Conservation (phyloP, 2,113 vertebrate species). For the Atlantisia rogersi region DNA sequence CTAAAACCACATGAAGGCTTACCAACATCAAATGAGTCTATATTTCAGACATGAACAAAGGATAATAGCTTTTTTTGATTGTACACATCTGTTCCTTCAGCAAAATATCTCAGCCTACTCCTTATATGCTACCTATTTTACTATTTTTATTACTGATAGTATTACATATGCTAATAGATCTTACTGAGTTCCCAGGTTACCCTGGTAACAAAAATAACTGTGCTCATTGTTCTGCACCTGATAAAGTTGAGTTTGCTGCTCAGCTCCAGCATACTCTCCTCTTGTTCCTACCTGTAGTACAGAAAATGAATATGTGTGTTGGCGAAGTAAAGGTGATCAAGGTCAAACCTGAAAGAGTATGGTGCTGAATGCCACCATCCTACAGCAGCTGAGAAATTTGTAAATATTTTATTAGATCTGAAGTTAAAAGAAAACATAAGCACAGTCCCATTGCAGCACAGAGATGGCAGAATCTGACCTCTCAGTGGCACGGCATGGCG, state of each 20-base stretch:
- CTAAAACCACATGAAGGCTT: background rate
- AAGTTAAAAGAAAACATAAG: background rate
- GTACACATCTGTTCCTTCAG: background rate
- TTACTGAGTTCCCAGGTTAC: background rate
- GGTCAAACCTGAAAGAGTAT: background rate
- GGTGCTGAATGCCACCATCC: background rate
- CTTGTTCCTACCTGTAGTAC: background rate
- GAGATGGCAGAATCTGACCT: background rate
- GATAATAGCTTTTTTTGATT: conserved; percentile 1
- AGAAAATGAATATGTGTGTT: background rate
- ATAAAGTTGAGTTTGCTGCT: background rate
- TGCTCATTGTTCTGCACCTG: background rate
- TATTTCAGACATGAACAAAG: background rate
- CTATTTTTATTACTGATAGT: background rate
- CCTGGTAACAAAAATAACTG: background rate
- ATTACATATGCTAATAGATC: background rate
- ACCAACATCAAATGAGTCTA: background rate
- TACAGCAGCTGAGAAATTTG: background rate
- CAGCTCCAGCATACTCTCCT: background rate
- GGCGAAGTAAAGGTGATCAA: background rate
- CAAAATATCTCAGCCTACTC: background rate
- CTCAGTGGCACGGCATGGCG: rapidly evolving
- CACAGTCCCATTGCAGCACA: background rate
- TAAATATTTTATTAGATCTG: background rate
- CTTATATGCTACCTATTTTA: background rate